These are phyloP conservation scores for Hydrozoanthus tunicans DNA, from an alignment of 64 coral and sea anemone species.

Conservation along the genomic window DNA sequence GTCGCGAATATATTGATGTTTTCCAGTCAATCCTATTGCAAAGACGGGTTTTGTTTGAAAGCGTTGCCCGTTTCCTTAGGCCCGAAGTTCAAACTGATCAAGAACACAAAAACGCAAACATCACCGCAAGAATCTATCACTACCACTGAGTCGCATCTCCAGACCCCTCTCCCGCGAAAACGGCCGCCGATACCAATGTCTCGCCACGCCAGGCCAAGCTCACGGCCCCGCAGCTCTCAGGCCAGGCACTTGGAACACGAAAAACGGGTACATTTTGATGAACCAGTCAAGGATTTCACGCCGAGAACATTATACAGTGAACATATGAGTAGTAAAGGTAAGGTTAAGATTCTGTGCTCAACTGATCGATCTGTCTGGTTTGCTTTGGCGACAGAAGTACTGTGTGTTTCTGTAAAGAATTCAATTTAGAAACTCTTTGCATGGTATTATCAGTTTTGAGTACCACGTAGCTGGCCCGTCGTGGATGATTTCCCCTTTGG, in stretches of 20 bases:
- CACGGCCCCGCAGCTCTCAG: slow-evolving; percentile 1
- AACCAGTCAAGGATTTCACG: slow-evolving; percentile 44
- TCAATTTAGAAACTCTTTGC: no score
- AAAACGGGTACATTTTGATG: slow-evolving; percentile 66
- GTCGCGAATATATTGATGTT: no score
- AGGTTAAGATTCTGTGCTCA: not conserved
- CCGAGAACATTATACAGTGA: slow-evolving; percentile 15
- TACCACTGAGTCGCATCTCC: slow-evolving; percentile 68
- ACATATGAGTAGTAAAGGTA: slow-evolving; percentile 30
- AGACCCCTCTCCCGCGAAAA: slow-evolving; percentile 95
- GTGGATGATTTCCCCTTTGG: no score
- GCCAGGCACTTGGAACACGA: slow-evolving; percentile 5
- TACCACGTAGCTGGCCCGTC: no score
- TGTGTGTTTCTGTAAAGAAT: no score
- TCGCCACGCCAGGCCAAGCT: slow-evolving; percentile 35
- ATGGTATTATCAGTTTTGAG: no score
- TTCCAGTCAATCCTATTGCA: not conserved
- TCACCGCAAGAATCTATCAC: slow-evolving; percentile 80
- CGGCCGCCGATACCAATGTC: slow-evolving; percentile 72
- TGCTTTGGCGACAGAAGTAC: not conserved
- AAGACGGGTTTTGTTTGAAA: not conserved
- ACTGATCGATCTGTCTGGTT: not conserved
- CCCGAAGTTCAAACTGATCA: slow-evolving; percentile 59
- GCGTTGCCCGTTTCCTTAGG: no score
- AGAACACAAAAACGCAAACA: slow-evolving; percentile 87